phyloP scores from a whole-genome alignment of 2,888 invertebrate genomes.

The Teleogryllus oceanicus region DNA sequence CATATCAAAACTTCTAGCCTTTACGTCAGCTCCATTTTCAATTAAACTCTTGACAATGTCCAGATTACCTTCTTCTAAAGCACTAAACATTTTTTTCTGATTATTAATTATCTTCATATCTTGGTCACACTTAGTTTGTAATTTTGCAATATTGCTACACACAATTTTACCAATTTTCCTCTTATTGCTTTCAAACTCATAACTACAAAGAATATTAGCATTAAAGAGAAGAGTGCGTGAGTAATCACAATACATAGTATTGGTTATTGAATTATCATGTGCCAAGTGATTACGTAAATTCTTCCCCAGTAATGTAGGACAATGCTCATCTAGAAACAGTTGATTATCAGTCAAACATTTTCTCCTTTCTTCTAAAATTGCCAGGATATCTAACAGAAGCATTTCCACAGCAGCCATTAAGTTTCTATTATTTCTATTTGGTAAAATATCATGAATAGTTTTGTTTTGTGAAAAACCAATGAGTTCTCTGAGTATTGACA shows the following conservation, averaged over 20 bases:
- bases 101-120: slow-evolving; percentile 22
- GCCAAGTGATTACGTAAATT: slow-evolving; percentile 40
- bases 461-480: no score
- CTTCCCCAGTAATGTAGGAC: slow-evolving; percentile 39
- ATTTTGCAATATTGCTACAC: no score
- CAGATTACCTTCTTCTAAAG: slow-evolving; percentile 35
- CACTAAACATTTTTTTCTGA: slow-evolving; percentile 35
- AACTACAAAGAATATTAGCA: slow-evolving; percentile 32
- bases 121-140: no score
- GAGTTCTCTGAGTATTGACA: no score
- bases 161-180: slow-evolving; percentile 30
- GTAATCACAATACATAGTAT: slow-evolving; percentile 36
- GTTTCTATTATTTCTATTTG: slow-evolving; percentile 31
- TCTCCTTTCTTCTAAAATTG: slow-evolving; percentile 33
- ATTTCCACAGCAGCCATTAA: slow-evolving; percentile 37
- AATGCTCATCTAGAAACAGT: slow-evolving; percentile 36
- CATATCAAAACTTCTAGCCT: slow-evolving; percentile 29
- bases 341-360: slow-evolving; percentile 32
- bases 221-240: slow-evolving; percentile 35
- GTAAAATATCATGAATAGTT: neutral
- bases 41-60: slow-evolving; percentile 31
- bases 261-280: slow-evolving; percentile 36
- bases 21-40: slow-evolving; percentile 35
- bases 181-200: slow-evolving; percentile 22
- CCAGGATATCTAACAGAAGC: slow-evolving; percentile 39